Conservation (phyloP, 2,888 invertebrate species). For the Parthenolecanium corni region DNA sequence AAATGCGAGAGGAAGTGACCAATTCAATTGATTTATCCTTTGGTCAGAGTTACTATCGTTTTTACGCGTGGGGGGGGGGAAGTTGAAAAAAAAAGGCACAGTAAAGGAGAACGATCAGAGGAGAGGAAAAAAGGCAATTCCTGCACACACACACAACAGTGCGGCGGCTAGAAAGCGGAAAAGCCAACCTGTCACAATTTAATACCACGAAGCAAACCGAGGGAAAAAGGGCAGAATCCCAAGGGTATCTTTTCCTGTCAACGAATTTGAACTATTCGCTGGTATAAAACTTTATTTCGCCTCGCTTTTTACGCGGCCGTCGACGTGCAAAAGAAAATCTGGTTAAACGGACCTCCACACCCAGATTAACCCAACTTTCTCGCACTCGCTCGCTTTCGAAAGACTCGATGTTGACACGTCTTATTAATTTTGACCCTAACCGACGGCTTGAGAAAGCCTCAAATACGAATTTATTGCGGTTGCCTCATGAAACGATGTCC, state of each 20-base stretch:
- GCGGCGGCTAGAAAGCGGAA: constrained; percentile 11
- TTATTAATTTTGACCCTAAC: no score
- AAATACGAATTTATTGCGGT: no score
- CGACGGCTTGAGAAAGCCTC: no score
- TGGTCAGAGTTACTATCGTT: constrained; percentile 19
- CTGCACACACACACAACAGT: constrained; percentile 1
- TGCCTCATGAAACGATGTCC: no score
- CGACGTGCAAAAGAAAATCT: background rate
- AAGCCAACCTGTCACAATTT: constrained; percentile 26
- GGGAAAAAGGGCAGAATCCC: constrained; percentile 15
- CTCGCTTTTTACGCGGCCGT: background rate
- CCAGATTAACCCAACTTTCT: no score
- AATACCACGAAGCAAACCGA: constrained; percentile 22
- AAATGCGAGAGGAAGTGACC: constrained; percentile 10
- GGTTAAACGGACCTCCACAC: no score
- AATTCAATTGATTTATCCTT: constrained; percentile 25
- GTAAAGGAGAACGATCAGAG: background rate
- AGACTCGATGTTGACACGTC: no score
- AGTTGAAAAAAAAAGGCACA: no score
- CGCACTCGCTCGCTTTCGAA: no score
- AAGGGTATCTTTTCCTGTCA: constrained; percentile 23
- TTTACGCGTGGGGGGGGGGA: background rate
- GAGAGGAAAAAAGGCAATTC: constrained; percentile 15
- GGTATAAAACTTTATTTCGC: background rate
- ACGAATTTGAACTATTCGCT: constrained; percentile 12